These are phyloP conservation scores for Irena cyanogastra DNA, from an alignment of 2,113 vertebrate species.

Conservation along the genomic window DNA sequence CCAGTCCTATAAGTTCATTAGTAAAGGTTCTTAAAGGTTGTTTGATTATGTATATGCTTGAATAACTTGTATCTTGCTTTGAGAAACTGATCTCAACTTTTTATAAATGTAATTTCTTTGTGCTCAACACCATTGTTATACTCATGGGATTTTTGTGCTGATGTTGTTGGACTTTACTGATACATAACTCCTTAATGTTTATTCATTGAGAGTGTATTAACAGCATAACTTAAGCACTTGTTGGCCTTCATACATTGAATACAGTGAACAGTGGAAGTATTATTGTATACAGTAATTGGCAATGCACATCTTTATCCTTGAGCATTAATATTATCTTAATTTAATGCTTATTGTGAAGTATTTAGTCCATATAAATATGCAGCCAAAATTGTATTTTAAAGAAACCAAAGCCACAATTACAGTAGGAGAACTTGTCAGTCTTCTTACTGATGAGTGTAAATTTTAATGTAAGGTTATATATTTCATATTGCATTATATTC, in stretches of 20 bases:
- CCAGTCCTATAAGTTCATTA: background rate
- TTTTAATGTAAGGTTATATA: background rate
- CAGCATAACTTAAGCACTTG: background rate
- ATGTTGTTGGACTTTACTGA: constrained; percentile 9
- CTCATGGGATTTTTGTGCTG: background rate
- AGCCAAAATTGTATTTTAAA: background rate
- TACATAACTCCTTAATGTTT: background rate
- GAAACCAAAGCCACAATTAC: background rate
- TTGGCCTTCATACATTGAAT: background rate
- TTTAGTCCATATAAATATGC: background rate
- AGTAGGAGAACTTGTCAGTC: background rate
- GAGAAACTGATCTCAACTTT: background rate
- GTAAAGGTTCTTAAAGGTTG: background rate
- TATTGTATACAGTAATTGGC: background rate
- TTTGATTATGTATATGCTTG: background rate
- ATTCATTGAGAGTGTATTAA: constrained; percentile 2
- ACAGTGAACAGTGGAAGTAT: background rate
- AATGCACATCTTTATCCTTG: background rate
- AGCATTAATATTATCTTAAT: background rate
- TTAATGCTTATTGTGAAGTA: background rate
- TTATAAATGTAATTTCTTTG: background rate
- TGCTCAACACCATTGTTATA: background rate
- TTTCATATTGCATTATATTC: background rate
- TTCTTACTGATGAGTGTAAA: background rate
- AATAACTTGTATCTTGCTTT: background rate